Conservation (phyloP, 2,888 invertebrate species). For the Empis livida region DNA sequence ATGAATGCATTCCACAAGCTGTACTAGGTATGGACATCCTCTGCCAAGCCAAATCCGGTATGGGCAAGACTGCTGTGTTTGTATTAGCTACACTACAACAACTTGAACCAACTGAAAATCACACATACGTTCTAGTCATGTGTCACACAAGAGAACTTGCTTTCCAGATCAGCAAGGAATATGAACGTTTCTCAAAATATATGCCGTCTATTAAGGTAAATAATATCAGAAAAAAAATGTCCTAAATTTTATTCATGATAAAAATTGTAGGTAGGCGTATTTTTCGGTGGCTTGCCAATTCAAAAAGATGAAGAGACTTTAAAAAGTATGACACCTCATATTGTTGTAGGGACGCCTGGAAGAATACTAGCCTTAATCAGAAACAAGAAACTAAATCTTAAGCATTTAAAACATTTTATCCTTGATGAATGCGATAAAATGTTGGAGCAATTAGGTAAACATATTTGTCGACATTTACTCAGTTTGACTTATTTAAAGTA, state of each 20-base stretch:
- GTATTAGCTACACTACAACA: conserved; percentile 97
- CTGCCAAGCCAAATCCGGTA: conserved; percentile 99
- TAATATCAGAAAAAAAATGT: too few relatives aligned
- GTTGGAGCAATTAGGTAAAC: conserved; percentile 81
- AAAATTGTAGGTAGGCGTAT: conserved; percentile 60
- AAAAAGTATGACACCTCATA: conserved; percentile 93
- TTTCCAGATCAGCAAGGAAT: conserved; percentile 99
- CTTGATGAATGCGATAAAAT: conserved; percentile 99
- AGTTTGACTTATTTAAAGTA: not conserved
- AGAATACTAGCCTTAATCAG: conserved; percentile 89
- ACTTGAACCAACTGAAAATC: conserved; percentile 89
- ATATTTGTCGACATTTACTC: too few relatives aligned
- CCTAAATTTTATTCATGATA: too few relatives aligned
- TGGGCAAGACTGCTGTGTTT: conserved; percentile 99
- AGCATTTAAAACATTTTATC: conserved; percentile 96
- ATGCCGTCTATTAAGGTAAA: conserved; percentile 83
- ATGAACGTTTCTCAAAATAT: conserved; percentile 98
- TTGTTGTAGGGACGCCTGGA: conserved; percentile 98
- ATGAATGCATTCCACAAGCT: conserved; percentile 99
- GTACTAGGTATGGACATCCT: conserved; percentile 99
- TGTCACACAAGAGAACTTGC: conserved; percentile 98
- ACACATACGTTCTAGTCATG: conserved; percentile 96
- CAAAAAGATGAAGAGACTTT: conserved; percentile 94
- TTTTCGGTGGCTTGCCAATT: conserved; percentile 95
- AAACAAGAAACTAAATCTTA: conserved; percentile 83